These are phyloP conservation scores for Pantala flavescens DNA, from an alignment of 1,140 invertebrate species.

Conservation along the genomic window DNA sequence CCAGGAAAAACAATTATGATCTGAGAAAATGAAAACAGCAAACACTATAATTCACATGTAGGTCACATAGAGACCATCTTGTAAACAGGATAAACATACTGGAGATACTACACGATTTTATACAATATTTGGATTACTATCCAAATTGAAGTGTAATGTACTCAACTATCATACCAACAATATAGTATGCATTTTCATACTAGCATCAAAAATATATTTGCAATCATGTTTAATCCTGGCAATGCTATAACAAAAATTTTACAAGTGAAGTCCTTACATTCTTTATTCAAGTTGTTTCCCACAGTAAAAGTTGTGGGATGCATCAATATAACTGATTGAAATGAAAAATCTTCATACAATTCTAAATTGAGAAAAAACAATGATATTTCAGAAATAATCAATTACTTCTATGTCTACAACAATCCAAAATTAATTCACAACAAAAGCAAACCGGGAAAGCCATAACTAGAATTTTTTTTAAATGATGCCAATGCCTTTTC, in stretches of 20 bases:
- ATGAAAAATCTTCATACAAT: background rate
- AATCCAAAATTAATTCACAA: background rate
- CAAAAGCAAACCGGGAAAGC: too few species aligned
- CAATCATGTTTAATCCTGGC: constrained; percentile 5
- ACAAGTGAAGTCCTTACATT: background rate
- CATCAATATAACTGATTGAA: background rate
- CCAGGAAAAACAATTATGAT: background rate
- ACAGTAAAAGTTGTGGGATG: background rate
- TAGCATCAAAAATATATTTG: constrained; percentile 10
- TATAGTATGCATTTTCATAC: constrained; percentile 2
- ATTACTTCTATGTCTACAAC: background rate
- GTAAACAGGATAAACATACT: background rate
- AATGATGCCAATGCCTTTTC: too few species aligned
- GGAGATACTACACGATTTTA: background rate
- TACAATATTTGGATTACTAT: background rate
- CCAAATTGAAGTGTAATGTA: background rate
- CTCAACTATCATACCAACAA: background rate
- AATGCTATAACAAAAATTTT: background rate
- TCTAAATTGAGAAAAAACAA: background rate
- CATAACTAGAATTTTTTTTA: too few species aligned
- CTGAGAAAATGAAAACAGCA: background rate
- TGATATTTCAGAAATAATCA: background rate
- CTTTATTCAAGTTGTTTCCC: background rate
- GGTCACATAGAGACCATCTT: background rate
- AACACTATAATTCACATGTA: background rate